These are phyloP conservation scores for Holacanthus passer DNA, from an alignment of 2,113 vertebrate genomes.

Conservation along the genomic window DNA sequence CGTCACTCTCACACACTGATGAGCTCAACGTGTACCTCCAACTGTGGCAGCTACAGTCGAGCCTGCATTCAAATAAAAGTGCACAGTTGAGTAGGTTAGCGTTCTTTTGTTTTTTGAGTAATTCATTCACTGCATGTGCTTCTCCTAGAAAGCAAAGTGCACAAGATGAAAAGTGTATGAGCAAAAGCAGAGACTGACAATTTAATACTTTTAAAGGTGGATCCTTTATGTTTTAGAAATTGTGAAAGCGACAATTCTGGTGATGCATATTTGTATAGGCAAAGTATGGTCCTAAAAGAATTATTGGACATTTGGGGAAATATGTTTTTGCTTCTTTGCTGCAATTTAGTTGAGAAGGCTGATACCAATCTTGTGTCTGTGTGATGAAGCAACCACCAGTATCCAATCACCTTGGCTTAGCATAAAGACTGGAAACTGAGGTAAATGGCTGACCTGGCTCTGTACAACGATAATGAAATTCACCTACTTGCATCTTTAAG, in stretches of 20 bases:
- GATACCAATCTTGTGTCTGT: not conserved
- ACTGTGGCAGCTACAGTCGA: slow-evolving; percentile 15
- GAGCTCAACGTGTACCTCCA: slow-evolving; percentile 10
- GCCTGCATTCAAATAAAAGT: slow-evolving; percentile 19
- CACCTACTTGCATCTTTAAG: not conserved
- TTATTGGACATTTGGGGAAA: not conserved
- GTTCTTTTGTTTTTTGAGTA: slow-evolving; percentile 19
- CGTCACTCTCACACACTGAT: slow-evolving; percentile 37
- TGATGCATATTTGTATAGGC: not conserved
- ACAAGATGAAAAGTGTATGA: not conserved
- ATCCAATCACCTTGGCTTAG: not conserved
- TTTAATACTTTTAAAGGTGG: not conserved
- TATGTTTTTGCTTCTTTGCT: not conserved
- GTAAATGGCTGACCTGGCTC: not conserved
- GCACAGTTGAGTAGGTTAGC: not conserved
- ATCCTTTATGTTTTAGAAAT: not conserved
- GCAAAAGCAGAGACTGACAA: slow-evolving; percentile 2
- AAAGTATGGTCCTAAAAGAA: not conserved
- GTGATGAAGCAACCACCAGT: not conserved
- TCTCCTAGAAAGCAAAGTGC: not conserved
- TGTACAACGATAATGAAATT: not conserved
- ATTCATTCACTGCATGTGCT: not conserved
- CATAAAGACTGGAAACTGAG: not conserved
- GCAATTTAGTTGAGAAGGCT: not conserved
- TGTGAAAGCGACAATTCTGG: not conserved